phyloP scores from a whole-genome alignment of 2,888 invertebrate species.

The Lycaena phlaeas region DNA sequence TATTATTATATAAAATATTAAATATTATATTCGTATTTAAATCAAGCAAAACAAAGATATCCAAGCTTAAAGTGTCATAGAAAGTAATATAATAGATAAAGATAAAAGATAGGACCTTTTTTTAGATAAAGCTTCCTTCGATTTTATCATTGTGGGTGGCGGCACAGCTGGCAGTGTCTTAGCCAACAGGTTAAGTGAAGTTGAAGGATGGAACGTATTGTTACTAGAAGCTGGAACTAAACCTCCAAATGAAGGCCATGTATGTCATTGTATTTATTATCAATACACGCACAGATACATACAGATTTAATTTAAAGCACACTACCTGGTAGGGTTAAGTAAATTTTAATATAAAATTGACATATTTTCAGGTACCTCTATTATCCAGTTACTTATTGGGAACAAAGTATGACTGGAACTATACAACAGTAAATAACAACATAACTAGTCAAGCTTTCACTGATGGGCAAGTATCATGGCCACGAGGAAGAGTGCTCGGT shows the following conservation, averaged over 20 bases:
- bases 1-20: no score
- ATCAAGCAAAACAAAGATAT: no score
- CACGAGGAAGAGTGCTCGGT: constrained; percentile 76
- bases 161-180: constrained; percentile 33
- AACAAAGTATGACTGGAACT: constrained; percentile 82
- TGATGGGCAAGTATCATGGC: constrained; percentile 50
- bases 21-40: no score
- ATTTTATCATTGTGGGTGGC: constrained; percentile 32
- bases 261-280: constrained; percentile 13
- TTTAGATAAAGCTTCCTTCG: constrained; percentile 26
- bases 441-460: constrained; percentile 77
- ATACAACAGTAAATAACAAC: constrained; percentile 83
- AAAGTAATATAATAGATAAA: no score
- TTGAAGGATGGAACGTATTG: constrained; percentile 27
- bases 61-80: no score
- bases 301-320: no score
- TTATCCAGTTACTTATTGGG: constrained; percentile 26
- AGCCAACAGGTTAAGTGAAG: constrained; percentile 32
- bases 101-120: no score
- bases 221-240: constrained; percentile 29
- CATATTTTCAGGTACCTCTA: constrained; percentile 28
- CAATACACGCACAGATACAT: no score
- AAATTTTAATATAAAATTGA: no score
- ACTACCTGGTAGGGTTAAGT: no score
- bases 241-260: constrained; percentile 18